Evolutionary conservation across 2,888 invertebrate genomes (phyloP), one percentile per base, ranked within the genome.

Genomic region (Lepetodrilus schrolli): DNA sequence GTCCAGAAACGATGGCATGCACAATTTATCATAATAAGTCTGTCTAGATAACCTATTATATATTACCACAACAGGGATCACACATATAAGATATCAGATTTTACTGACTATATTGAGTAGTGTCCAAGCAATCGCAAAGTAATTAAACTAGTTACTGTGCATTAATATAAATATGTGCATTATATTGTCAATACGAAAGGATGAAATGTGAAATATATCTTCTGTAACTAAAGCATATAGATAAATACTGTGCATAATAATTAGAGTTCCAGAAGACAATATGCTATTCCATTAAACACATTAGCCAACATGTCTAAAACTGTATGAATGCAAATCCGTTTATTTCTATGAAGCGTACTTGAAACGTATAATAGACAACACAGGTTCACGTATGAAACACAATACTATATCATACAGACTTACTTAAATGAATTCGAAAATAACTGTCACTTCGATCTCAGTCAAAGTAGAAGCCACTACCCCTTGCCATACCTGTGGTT

Each of bases 311-410:
- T 58, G 10, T 13, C 58, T n/a, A n/a, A 30, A n/a, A 26, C 26
- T n/a, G n/a, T 58, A 58, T 58, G 30, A 58, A 58, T 58, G 30
- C n/a, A 26, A 17, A 2, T 8, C 17, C 26, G 10, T 58, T 58
- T 58, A 23, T 30, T 58, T 34, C 13, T 13, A 13, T 30, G 34
- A 58, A 58, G 13, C 26, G 26, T 17, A 30, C 58, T 58, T 58
- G 30, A 58, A 30, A 26, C 58, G 5, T 17, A 58, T 34, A 58
- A 58, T 58, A 17, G 17, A 17, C n/a, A 8, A 30, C 30, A 30
- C 58, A 26, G 34, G 26, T 58, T 58, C 58, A 58, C 26, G n/a
- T 23, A 23, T 58, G 58, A 58, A 26, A 58, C 34, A 34, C 58
- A 17, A 30, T 0, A 3, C 13, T n/a, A 58, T 30, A 34, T 13